These are phyloP conservation scores for Heliconius hortense DNA, from an alignment of 2,888 invertebrate genomes.

Conservation along the genomic window DNA sequence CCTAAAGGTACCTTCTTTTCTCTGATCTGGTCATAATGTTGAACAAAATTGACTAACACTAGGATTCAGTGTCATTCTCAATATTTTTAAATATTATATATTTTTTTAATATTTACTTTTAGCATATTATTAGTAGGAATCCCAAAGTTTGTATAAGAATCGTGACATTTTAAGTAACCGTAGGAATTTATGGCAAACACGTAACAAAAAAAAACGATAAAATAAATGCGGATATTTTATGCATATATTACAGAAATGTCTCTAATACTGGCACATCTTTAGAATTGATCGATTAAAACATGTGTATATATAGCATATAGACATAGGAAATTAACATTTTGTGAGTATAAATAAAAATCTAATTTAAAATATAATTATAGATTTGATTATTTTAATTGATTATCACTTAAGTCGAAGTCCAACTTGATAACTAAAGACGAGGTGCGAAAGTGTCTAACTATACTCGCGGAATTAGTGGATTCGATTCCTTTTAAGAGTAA, in stretches of 20 bases:
- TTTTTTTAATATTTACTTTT: not conserved
- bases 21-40: no score
- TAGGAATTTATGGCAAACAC: not conserved
- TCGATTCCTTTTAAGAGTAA: not conserved
- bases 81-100: not conserved
- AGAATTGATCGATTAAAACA: not conserved
- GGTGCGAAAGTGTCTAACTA: no score
- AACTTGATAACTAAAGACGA: no score
- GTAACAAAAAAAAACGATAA: conserved; percentile 10
- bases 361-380: not conserved
- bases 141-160: not conserved
- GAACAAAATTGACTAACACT: no score
- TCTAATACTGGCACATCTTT: not conserved
- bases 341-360: not conserved
- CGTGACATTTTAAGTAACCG: conserved; percentile 10
- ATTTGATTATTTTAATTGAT: not conserved
- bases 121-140: not conserved
- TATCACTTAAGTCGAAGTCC: no score
- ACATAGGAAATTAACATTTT: not conserved
- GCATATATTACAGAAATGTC: conserved; percentile 10
- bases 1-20: no score
- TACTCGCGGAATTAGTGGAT: not conserved
- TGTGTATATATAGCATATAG: not conserved
- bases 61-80: no score
- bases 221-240: conserved; percentile 2